Evolutionary conservation across 2,888 invertebrate species (phyloP).

Genomic region (Cephonodes hylas): DNA sequence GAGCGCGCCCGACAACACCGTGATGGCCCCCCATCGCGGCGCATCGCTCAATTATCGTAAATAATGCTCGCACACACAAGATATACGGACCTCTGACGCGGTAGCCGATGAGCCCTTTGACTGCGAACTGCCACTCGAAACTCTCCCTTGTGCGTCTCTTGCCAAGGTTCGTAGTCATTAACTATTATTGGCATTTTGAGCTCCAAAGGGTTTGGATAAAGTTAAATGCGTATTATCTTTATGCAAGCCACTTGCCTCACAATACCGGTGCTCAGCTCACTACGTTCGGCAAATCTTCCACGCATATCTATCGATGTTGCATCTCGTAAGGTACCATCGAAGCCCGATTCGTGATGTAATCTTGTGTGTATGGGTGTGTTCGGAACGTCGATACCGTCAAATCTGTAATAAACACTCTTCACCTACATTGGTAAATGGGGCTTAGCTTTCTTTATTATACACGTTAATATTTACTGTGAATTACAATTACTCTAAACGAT

Average conservation of each 20-base stretch:
- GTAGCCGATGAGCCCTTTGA: slow-evolving; percentile 71
- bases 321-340: slow-evolving; percentile 63
- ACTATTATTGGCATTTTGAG: slow-evolving; percentile 46
- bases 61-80: slow-evolving; percentile 81
- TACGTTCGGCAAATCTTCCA: slow-evolving; percentile 67
- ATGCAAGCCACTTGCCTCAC: slow-evolving; percentile 79
- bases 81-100: slow-evolving; percentile 73
- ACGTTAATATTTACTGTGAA: not conserved
- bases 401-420: not conserved
- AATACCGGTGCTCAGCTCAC: slow-evolving; percentile 71
- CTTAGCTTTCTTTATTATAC: not conserved
- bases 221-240: slow-evolving; percentile 80
- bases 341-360: slow-evolving; percentile 45
- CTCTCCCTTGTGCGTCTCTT: slow-evolving; percentile 41
- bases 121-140: slow-evolving; percentile 39
- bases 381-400: slow-evolving; percentile 37
- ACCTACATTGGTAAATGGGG: not conserved
- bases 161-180: slow-evolving; percentile 46
- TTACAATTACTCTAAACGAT: too few relatives aligned
- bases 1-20: slow-evolving; percentile 77
- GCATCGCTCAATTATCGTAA: slow-evolving; percentile 82
- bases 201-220: slow-evolving; percentile 51
- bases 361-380: not conserved
- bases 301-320: slow-evolving; percentile 71
- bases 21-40: slow-evolving; percentile 81